Percentiles rank a stretch among this genome's conserved stretches.
Evolutionary conservation across 1,140 invertebrate species (phyloP).

Genomic region (Helicoverpa zea): DNA sequence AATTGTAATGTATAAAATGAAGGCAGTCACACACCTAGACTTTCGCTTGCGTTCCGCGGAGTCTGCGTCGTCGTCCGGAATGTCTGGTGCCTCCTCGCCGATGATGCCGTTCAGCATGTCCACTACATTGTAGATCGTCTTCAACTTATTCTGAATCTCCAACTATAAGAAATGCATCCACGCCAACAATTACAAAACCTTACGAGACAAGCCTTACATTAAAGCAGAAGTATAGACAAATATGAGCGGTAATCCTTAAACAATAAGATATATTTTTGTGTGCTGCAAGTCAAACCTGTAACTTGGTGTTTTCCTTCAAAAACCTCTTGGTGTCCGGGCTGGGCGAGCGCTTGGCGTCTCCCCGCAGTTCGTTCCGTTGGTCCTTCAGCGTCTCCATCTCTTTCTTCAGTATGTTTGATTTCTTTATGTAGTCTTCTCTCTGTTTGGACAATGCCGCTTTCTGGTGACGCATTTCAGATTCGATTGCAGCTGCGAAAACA

Average conservation of each 20-base stretch:
- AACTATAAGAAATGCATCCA: conserved; percentile 85
- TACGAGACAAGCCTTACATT: conserved; percentile 13
- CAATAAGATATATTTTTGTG: conserved; percentile 51
- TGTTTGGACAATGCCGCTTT: conserved; percentile 92
- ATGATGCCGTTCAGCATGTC: conserved; percentile 94
- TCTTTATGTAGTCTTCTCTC: conserved; percentile 92
- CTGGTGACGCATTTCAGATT: conserved; percentile 93
- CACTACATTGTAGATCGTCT: conserved; percentile 93
- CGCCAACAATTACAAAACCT: conserved; percentile 11
- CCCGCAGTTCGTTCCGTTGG: conserved; percentile 91
- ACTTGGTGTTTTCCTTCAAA: conserved; percentile 92
- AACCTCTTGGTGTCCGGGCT: conserved; percentile 90
- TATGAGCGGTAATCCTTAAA: conserved; percentile 49
- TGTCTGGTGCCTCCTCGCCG: conserved; percentile 87
- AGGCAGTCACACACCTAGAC: conserved; percentile 75
- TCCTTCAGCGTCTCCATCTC: conserved; percentile 92
- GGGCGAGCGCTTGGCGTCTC: conserved; percentile 88
- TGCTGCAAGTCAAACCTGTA: conserved; percentile 88
- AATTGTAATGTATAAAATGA: not conserved
- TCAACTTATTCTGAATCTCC: conserved; percentile 94
- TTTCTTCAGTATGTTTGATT: conserved; percentile 90
- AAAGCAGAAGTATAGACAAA: conserved; percentile 43
- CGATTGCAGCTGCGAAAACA: conserved; percentile 88
- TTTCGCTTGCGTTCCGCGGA: conserved; percentile 72
- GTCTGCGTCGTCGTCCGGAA: conserved; percentile 67